Evolutionary conservation across 2,113 vertebrate species (phyloP).

Genomic region (Thunnus thynnus): DNA sequence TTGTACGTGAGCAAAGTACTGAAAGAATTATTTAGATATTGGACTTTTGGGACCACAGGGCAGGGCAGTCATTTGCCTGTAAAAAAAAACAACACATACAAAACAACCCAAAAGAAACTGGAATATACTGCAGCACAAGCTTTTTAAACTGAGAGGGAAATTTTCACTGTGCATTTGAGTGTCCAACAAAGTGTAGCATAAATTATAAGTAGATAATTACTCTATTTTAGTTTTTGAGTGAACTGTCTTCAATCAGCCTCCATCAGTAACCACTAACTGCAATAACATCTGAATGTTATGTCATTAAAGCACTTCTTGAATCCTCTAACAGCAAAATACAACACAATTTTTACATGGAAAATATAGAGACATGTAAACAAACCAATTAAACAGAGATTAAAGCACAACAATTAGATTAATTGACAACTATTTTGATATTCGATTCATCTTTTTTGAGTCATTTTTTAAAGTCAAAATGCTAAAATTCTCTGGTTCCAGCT

Average conservation of each 20-base stretch:
- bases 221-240: background rate
- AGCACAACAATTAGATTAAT: too few relatives aligned
- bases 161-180: too few relatives aligned
- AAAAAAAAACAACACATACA: background rate
- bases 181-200: background rate
- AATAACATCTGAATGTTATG: background rate
- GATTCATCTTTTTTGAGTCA: too few relatives aligned
- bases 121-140: background rate
- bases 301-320: background rate
- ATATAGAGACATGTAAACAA: background rate
- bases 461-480: too few relatives aligned
- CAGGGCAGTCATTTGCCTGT: background rate
- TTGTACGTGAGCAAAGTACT: background rate
- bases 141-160: background rate
- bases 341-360: background rate
- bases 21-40: slow-evolving; percentile 7
- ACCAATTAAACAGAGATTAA: background rate
- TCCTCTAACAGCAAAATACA: background rate
- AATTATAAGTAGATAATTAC: background rate
- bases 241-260: background rate
- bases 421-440: too few relatives aligned
- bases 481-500: too few relatives aligned
- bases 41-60: background rate
- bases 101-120: background rate
- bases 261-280: background rate